Base-by-base conservation (phyloP, 2,888 invertebrate genomes). In the Stenoptilia bipunctidactyla region DNA sequence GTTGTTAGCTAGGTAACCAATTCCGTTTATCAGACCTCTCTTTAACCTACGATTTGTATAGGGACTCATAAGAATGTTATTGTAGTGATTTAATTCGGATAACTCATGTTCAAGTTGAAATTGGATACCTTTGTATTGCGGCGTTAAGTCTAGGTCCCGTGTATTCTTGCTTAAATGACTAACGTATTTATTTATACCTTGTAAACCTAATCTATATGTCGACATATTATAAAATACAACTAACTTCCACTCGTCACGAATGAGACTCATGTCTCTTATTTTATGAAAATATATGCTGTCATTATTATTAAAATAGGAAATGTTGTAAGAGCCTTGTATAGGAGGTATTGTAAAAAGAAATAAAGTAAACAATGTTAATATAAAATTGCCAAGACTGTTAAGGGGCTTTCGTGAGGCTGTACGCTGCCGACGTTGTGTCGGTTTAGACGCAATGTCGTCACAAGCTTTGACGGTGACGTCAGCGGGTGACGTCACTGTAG, bases 191-290 rank as follows among this genome's bases (percentile, higher is more conserved):
- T 43, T 25, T 27, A 40, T 15, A 8, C 34, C 30, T 1, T 34
- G 13, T 20, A 38, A 15, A 15, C 33, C 34, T 35, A 35, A 34
- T 37, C 40, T 40, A 36, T 40, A 43, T 13, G 40, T 35, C 8
- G 37, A 34, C 33, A 43, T 34, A 15, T 43, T 43, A 36, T 38
- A 40, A 13, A 35, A 43, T 15, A 43, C 39, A 14, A 43, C 15
- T 13, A 43, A 30, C 9, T 13, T 43, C 43, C 43, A 34, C 13
- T 34, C 34, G 34, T 34, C 34, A 5, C 34, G 13, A 14, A 43
- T 38, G 25, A 33, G 15, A 27, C 39, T 39, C 33, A 40, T 33
- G 1, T 43, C 38, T 10, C 27, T 15, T 13, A 36, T 38, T 34
- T 40, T 38, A 13, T 40, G 40, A 27, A 38, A 40, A 15, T 40